These are phyloP conservation scores for Pangasius krempfi DNA, from an alignment of 2,797 vertebrate genomes.

Conservation along the genomic window DNA sequence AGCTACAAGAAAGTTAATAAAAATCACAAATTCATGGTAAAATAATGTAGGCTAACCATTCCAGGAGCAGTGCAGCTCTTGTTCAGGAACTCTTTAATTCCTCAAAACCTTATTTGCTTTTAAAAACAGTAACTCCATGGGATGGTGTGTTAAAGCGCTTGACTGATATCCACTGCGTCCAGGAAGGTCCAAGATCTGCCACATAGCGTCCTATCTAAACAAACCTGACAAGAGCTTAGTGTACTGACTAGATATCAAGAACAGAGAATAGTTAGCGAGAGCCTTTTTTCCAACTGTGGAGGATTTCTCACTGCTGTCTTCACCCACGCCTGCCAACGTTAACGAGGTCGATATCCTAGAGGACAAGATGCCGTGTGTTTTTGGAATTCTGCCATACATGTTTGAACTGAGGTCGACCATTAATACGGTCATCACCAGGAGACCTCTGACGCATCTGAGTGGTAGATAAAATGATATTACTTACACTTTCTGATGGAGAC, in stretches of 20 bases:
- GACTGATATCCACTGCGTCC: not conserved
- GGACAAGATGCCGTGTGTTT: not conserved
- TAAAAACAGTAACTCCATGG: too few species aligned
- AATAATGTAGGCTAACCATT: too few species aligned
- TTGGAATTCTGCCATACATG: not conserved
- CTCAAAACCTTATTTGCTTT: too few species aligned
- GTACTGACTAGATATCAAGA: too few species aligned
- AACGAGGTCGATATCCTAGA: not conserved
- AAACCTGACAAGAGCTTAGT: not conserved
- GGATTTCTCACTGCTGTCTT: not conserved
- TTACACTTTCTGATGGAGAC: not conserved
- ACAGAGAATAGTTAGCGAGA: too few species aligned
- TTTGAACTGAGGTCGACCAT: not conserved
- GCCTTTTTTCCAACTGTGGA: not conserved
- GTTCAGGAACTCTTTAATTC: too few species aligned
- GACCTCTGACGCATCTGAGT: not conserved
- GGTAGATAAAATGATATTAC: not conserved
- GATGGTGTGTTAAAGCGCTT: not conserved
- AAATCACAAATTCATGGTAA: too few species aligned
- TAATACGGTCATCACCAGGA: not conserved
- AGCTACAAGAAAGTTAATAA: not conserved
- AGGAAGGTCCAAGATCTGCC: not conserved
- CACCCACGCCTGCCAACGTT: not conserved
- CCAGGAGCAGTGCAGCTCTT: too few species aligned
- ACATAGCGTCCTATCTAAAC: not conserved